Evolutionary conservation across 2,888 invertebrate genomes (phyloP).

Genomic region (Bibio marci): DNA sequence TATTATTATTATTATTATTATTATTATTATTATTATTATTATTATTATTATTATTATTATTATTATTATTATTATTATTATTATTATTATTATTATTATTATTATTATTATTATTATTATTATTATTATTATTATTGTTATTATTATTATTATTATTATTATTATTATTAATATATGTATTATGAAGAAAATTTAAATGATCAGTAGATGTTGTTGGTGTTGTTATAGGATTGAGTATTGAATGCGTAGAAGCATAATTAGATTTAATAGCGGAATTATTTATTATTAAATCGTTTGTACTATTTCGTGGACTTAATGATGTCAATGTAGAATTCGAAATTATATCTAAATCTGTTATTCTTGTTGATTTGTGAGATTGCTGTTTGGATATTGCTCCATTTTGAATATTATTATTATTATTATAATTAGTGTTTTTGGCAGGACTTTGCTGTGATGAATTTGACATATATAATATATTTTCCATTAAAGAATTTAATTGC

Average conservation of each 20-base stretch:
- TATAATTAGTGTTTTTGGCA: conserved; percentile 1
- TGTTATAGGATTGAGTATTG: neutral
- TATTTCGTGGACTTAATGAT: neutral
- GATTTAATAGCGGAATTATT: conserved; percentile 11
- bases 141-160: conserved; percentile 2
- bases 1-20: no score
- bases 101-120: no score
- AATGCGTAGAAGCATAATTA: neutral
- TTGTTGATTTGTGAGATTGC: neutral
- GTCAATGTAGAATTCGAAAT: neutral
- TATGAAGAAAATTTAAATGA: no score
- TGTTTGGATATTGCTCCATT: conserved; percentile 1
- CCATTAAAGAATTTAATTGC: no score
- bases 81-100: no score
- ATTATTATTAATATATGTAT: no score
- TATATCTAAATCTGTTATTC: neutral
- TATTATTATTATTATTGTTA: no score
- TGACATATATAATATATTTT: neutral
- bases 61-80: no score
- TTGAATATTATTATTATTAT: neutral
- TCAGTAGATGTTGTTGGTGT: neutral
- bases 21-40: no score
- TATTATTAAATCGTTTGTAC: conserved; percentile 15
- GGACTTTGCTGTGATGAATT: neutral
- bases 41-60: no score